Percentiles rank a stretch among this genome's conserved stretches.
Conservation (phyloP, 2,888 invertebrate genomes). For the Cephus rjabovi region DNA sequence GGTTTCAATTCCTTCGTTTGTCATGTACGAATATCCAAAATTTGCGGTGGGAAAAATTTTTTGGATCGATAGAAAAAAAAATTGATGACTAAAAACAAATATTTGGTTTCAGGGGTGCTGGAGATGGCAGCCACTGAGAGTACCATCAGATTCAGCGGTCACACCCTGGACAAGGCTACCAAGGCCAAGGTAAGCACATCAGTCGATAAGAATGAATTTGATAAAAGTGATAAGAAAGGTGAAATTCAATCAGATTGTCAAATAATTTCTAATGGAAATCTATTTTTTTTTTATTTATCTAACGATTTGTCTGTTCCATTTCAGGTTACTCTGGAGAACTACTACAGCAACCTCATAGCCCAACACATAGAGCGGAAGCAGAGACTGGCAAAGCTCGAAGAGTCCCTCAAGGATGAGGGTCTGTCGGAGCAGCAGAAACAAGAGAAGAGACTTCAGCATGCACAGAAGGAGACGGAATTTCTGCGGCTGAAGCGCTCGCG, state of each 20-base stretch:
- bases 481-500: conserved; percentile 94
- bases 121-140: conserved; percentile 87
- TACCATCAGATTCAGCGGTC: conserved; percentile 93
- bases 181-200: conserved; percentile 83
- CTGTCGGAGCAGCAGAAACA: conserved; percentile 94
- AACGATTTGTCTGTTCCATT: background rate
- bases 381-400: conserved; percentile 93
- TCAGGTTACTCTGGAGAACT: conserved; percentile 93
- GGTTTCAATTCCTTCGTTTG: too few species aligned
- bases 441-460: conserved; percentile 94
- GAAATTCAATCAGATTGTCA: too few species aligned
- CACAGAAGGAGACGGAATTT: conserved; percentile 99
- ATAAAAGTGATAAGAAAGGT: background rate
- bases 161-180: conserved; percentile 98
- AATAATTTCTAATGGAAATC: too few species aligned
- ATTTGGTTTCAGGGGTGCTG: conserved; percentile 76
- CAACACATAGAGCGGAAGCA: conserved; percentile 98
- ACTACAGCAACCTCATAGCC: conserved; percentile 97
- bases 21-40: too few species aligned
- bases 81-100: background rate
- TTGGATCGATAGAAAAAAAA: background rate
- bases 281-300: too few species aligned
- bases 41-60: too few species aligned
- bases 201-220: conserved; percentile 26
- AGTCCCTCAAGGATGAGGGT: conserved; percentile 95